Conservation (phyloP, 2,113 vertebrate genomes). For the Capreolus pygargus region DNA sequence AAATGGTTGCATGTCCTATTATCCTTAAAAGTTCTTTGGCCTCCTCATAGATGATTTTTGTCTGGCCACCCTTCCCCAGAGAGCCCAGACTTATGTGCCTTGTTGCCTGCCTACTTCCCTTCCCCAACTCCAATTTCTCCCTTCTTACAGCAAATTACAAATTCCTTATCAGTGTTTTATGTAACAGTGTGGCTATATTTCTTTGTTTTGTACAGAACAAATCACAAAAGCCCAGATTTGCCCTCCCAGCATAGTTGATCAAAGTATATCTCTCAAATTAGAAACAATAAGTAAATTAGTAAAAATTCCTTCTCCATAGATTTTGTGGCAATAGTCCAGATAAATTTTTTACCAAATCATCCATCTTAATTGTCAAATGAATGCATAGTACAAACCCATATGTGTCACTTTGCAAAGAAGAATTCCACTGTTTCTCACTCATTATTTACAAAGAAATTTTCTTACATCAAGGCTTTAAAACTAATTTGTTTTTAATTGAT, state of each 20-base stretch:
- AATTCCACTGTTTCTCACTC: neutral
- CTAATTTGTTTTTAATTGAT: neutral
- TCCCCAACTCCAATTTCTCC: neutral
- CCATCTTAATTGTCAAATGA: neutral
- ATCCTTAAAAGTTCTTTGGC: neutral
- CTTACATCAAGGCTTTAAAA: neutral
- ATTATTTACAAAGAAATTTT: neutral
- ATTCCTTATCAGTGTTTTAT: neutral
- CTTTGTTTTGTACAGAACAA: neutral
- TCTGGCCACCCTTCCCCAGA: neutral
- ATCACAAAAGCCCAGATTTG: neutral
- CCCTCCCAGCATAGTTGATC: neutral
- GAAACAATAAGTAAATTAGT: neutral
- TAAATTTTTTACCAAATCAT: neutral
- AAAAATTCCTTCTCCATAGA: neutral
- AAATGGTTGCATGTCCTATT: neutral
- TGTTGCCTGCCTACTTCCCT: neutral
- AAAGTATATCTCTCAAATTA: neutral
- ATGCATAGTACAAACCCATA: neutral
- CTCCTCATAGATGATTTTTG: neutral
- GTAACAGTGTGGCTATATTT: neutral
- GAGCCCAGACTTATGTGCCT: neutral
- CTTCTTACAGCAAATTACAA: neutral
- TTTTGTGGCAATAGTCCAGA: neutral
- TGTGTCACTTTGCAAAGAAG: neutral